Percentiles rank a stretch among this genome's conserved stretches.
Conservation (phyloP, 2,113 vertebrate species). For the Martes martes region DNA sequence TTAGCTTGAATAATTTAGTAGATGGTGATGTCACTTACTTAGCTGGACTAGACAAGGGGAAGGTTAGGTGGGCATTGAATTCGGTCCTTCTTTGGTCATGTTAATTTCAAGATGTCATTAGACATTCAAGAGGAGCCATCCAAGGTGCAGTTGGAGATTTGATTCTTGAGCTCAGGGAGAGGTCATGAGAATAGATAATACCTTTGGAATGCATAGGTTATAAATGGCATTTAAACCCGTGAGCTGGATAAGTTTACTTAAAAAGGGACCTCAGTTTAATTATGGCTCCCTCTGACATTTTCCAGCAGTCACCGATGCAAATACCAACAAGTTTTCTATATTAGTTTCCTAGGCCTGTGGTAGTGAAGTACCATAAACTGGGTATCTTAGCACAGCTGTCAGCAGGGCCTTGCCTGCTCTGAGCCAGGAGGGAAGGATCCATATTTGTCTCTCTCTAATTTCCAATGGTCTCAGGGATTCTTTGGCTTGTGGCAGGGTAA, state of each 20-base stretch:
- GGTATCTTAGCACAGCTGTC: neutral
- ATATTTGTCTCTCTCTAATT: neutral
- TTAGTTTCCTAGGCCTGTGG: neutral
- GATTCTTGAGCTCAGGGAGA: neutral
- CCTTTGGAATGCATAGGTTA: neutral
- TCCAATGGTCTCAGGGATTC: neutral
- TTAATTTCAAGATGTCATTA: neutral
- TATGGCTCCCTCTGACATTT: neutral
- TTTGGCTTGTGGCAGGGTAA: neutral
- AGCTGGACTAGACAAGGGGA: neutral
- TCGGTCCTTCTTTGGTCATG: neutral
- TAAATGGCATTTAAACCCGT: neutral
- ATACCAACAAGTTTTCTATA: neutral
- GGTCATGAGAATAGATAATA: neutral
- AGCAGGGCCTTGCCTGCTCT: neutral
- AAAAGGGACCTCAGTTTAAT: neutral
- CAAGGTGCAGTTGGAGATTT: neutral
- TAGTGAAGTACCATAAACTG: neutral
- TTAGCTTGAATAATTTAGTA: neutral
- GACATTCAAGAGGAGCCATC: neutral
- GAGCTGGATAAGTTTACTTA: neutral
- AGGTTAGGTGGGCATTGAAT: neutral
- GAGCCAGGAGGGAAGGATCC: neutral
- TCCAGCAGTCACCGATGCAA: neutral
- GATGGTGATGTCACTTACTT: neutral